Evolutionary conservation across 1,140 invertebrate species (phyloP).

Genomic region (Bradynema listronoti): DNA sequence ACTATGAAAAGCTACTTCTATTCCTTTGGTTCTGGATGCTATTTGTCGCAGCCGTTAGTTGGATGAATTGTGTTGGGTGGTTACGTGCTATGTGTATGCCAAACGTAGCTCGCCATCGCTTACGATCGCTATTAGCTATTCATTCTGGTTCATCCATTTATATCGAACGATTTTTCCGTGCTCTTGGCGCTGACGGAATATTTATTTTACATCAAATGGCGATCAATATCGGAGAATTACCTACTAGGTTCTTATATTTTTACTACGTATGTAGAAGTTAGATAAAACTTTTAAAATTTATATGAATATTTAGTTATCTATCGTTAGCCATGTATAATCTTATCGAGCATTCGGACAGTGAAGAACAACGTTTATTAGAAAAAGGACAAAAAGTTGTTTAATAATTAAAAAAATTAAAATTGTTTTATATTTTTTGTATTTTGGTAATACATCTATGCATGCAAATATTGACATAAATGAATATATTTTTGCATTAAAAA

Average conservation of each 20-base stretch:
- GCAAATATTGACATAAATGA: too few species aligned
- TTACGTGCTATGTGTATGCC: constrained; percentile 29
- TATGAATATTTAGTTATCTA: constrained; percentile 44
- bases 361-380: constrained; percentile 22
- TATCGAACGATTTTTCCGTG: constrained; percentile 46
- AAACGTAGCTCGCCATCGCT: constrained; percentile 14
- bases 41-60: constrained; percentile 53
- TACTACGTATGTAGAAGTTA: constrained; percentile 4
- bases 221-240: constrained; percentile 53
- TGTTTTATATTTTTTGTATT: too few species aligned
- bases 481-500: too few species aligned
- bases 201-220: constrained; percentile 55
- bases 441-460: too few species aligned
- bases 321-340: constrained; percentile 52
- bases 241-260: constrained; percentile 46
- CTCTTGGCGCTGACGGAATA: constrained; percentile 47
- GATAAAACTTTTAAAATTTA: constrained; percentile 7
- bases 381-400: constrained; percentile 23
- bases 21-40: constrained; percentile 60
- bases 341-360: constrained; percentile 36
- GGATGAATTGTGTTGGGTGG: constrained; percentile 46
- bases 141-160: constrained; percentile 29
- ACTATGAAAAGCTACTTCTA: constrained; percentile 60
- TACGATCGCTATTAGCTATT: constrained; percentile 33
- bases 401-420: too few species aligned